Base-by-base conservation (phyloP, 2,888 invertebrate genomes). In the Dinocampus coccinellae region DNA sequence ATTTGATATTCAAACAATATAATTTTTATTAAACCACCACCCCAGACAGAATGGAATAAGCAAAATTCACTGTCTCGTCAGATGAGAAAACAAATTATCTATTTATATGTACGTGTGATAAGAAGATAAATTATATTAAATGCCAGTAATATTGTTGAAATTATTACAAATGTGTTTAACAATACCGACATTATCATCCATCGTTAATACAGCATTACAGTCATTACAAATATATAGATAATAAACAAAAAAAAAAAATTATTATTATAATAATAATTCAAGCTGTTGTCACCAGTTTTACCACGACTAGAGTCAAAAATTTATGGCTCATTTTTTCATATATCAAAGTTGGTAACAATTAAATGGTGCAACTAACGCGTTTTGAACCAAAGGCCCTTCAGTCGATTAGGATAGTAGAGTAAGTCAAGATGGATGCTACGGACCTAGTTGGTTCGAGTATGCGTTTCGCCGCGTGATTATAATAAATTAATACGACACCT, bases 351-450 rank as follows among this genome's bases (percentile, higher is more conserved):
- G 47, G 47, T 16, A 47, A 16, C 47, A 47, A n/a, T 16, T 39
- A 11, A 47, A 47, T 47, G 1, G 47, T 47, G 16, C 47, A 39
- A 39, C 39, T 39, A 39, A 39, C 39, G 39, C 39, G 39, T n/a
- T 39, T n/a, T n/a, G 39, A 39, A n/a, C 39, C n/a, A 39, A n/a
- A 39, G 39, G 16, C 47, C 29, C 33, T 62, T 61, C 61, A 77
- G 76, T 74, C 73, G 75, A 77, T 77, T 77, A 68, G 62, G 26
- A 57, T 68, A 67, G 67, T 67, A 22, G 60, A 52, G 55, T 53
- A 62, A 76, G 82, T 80, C 82, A 85, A 85, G 83, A 85, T 85
- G 85, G 85, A 82, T 81, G 83, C 82, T 82, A 72, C 72, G 66
- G 72, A 67, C 74, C 77, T 73, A 73, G 76, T 73, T 70, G 57